These are phyloP conservation scores for Cremastinae sp. DNA, from an alignment of 2,888 invertebrate genomes.

Conservation along the genomic window DNA sequence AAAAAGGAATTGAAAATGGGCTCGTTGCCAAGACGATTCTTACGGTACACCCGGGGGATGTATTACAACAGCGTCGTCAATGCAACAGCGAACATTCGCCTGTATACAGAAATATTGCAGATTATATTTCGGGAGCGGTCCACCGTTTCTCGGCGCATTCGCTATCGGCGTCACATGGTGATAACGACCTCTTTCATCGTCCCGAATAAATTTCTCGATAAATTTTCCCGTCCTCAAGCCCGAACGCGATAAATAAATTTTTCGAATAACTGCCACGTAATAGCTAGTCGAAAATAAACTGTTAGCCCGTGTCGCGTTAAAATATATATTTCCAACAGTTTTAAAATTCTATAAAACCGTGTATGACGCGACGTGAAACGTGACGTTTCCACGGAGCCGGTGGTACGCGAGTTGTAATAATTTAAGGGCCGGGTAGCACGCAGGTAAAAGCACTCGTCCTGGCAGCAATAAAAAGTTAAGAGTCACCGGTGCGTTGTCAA, in stretches of 20 bases:
- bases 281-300: slow-evolving; percentile 2
- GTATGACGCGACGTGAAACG: neutral
- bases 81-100: slow-evolving; percentile 23
- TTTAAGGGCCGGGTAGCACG: slow-evolving; percentile 17
- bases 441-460: slow-evolving; percentile 28
- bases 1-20: slow-evolving; percentile 37
- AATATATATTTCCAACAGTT: slow-evolving; percentile 5
- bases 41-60: slow-evolving; percentile 46
- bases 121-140: slow-evolving; percentile 21
- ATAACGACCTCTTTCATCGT: slow-evolving; percentile 41
- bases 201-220: slow-evolving; percentile 13
- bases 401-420: slow-evolving; percentile 22
- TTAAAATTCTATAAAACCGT: slow-evolving; percentile 3
- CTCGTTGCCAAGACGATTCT: slow-evolving; percentile 56
- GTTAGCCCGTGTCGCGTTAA: neutral
- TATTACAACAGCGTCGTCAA: slow-evolving; percentile 26
- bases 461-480: slow-evolving; percentile 43
- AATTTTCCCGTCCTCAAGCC: neutral
- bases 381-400: neutral
- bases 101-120: slow-evolving; percentile 14
- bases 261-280: neutral
- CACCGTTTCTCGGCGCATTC: slow-evolving; percentile 16
- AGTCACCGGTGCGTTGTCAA: slow-evolving; percentile 14
- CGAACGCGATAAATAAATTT: slow-evolving; percentile 8
- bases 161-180: slow-evolving; percentile 31